A percentile compares a stretch with the other conserved stretches of the same genome.
These are phyloP conservation scores for Blastobasis adustella DNA, from an alignment of 2,888 invertebrate species.

Conservation along the genomic window DNA sequence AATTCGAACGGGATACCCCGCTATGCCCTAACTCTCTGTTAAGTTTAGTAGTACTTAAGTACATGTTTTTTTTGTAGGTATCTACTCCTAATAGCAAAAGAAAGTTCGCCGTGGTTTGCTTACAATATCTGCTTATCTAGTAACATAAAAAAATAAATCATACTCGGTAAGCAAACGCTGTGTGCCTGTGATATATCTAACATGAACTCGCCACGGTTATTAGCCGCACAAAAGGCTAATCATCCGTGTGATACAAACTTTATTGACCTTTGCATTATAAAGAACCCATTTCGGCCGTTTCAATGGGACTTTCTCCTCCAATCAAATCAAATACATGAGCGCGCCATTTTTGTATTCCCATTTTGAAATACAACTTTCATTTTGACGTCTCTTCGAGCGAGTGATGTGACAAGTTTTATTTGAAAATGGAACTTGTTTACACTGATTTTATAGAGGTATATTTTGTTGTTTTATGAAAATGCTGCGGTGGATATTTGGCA, in stretches of 20 bases:
- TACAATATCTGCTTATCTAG: too few species aligned
- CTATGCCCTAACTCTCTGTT: too few species aligned
- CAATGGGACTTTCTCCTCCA: constrained; percentile 28
- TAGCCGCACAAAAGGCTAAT: constrained; percentile 28
- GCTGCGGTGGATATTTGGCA: too few species aligned
- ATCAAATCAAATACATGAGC: constrained; percentile 8
- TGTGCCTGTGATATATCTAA: neutral
- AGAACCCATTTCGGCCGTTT: constrained; percentile 34
- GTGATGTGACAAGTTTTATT: constrained; percentile 17
- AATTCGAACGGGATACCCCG: too few species aligned
- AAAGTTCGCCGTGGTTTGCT: too few species aligned
- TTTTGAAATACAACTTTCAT: constrained; percentile 18
- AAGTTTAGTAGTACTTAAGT: too few species aligned
- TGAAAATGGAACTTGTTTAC: constrained; percentile 37
- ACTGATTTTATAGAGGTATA: neutral
- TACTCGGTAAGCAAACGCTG: too few species aligned
- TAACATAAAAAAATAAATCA: too few species aligned
- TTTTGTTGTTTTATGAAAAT: too few species aligned
- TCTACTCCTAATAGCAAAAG: too few species aligned
- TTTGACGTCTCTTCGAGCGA: constrained; percentile 7
- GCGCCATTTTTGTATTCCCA: constrained; percentile 9
- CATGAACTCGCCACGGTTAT: constrained; percentile 15
- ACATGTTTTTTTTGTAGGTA: too few species aligned
- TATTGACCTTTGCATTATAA: constrained; percentile 17
- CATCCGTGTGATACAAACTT: constrained; percentile 3